phyloP scores from a whole-genome alignment of 2,888 invertebrate species.

The Sinodicranocentrus sp. region DNA sequence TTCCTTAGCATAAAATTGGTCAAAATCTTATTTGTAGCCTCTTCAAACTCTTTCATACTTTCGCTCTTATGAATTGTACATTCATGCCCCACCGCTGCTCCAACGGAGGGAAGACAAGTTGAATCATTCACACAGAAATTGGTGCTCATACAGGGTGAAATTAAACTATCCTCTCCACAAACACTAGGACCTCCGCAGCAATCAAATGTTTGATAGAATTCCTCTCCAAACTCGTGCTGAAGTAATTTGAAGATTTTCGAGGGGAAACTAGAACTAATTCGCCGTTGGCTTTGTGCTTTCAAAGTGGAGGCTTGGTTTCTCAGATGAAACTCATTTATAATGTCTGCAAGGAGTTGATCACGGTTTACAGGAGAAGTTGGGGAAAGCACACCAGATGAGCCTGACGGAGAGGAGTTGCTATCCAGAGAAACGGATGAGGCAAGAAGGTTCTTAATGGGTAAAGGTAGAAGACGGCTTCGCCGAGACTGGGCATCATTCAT shows the following conservation, averaged over 20 bases:
- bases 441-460: conserved; percentile 70
- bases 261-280: conserved; percentile 73
- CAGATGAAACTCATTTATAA: conserved; percentile 76
- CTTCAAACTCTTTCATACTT: conserved; percentile 73
- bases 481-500: conserved; percentile 61
- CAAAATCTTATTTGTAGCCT: conserved; percentile 68
- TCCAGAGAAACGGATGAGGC: conserved; percentile 71
- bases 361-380: conserved; percentile 76
- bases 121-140: conserved; percentile 62
- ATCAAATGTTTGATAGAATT: conserved; percentile 76
- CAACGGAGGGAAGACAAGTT: conserved; percentile 25
- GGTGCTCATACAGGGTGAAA: conserved; percentile 67
- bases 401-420: conserved; percentile 74
- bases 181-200: conserved; percentile 65
- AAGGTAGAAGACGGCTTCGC: conserved; percentile 69
- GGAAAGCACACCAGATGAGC: conserved; percentile 75
- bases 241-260: conserved; percentile 76
- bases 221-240: conserved; percentile 76
- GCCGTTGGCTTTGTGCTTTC: conserved; percentile 56
- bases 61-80: conserved; percentile 74
- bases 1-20: conserved; percentile 70
- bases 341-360: conserved; percentile 76
- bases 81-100: conserved; percentile 63
- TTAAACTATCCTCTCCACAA: conserved; percentile 58
- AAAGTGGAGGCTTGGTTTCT: conserved; percentile 61